Evolutionary conservation across 23 tunicate genomes (phyloP).

Genomic region (Styela plicata): DNA sequence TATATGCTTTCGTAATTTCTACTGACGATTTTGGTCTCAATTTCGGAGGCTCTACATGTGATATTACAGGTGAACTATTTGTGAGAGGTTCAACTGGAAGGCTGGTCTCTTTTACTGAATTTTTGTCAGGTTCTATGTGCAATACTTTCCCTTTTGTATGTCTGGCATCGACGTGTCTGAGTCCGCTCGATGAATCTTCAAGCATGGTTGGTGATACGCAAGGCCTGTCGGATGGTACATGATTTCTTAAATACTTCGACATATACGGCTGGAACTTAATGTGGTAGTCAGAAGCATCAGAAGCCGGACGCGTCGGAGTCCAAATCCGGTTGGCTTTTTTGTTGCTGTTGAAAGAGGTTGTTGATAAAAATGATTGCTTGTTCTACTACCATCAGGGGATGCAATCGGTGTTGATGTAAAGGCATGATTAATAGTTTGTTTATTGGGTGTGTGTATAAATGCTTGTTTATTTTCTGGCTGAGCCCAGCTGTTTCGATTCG

Average conservation of each 20-base stretch:
- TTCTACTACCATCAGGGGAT: background rate
- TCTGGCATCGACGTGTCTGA: background rate
- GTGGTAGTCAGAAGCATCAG: background rate
- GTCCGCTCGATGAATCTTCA: slow-evolving; percentile 1
- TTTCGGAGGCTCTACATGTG: background rate
- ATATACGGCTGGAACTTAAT: background rate
- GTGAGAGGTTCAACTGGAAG: background rate
- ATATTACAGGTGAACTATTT: background rate
- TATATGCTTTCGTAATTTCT: background rate
- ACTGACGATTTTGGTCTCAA: background rate
- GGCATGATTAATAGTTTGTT: background rate
- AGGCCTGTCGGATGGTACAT: background rate
- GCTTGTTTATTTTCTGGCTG: background rate
- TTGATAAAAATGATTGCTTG: background rate
- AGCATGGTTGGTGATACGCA: background rate
- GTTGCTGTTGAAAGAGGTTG: background rate
- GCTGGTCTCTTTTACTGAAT: background rate
- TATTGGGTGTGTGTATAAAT: background rate
- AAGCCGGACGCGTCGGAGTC: background rate
- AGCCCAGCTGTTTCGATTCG: background rate
- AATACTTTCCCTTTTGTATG: background rate
- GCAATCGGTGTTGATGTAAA: background rate
- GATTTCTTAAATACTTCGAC: background rate
- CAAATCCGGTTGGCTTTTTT: background rate
- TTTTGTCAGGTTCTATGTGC: background rate